phyloP scores from a whole-genome alignment of 2,888 invertebrate species.

The Drosophila anomelani region DNA sequence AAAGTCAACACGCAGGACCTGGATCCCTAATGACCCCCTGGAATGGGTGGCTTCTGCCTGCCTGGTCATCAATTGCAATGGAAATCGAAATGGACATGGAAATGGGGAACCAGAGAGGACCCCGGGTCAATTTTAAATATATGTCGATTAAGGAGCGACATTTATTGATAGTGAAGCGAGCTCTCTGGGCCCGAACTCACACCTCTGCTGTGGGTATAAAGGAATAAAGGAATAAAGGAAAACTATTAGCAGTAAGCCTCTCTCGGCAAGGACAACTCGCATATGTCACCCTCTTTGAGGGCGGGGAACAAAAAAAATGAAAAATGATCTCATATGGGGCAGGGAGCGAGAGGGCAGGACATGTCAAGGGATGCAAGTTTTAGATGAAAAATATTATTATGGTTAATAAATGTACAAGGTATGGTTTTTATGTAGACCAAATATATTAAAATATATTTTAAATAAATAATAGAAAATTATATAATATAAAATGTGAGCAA shows the following conservation, averaged over 20 bases:
- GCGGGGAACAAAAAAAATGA: conserved; percentile 49
- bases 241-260: conserved; percentile 60
- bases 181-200: not conserved
- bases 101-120: not conserved
- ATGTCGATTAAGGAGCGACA: conserved; percentile 27
- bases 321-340: conserved; percentile 67
- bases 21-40: conserved; percentile 33
- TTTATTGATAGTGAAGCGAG: conserved; percentile 23
- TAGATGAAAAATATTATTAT: not conserved
- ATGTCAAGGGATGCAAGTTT: not conserved
- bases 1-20: conserved; percentile 59
- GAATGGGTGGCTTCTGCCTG: conserved; percentile 20
- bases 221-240: too few relatives aligned
- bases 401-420: not conserved
- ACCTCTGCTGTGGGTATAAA: not conserved
- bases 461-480: too few relatives aligned
- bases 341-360: conserved; percentile 27
- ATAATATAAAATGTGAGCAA: too few relatives aligned
- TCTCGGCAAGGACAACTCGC: conserved; percentile 40
- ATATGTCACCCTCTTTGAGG: conserved; percentile 59
- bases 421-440: not conserved
- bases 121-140: conserved; percentile 30
- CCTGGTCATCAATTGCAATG: conserved; percentile 34
- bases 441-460: too few relatives aligned
- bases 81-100: conserved; percentile 14